phyloP scores from a whole-genome alignment of 1,140 invertebrate species.

The Wasmannia auropunctata region DNA sequence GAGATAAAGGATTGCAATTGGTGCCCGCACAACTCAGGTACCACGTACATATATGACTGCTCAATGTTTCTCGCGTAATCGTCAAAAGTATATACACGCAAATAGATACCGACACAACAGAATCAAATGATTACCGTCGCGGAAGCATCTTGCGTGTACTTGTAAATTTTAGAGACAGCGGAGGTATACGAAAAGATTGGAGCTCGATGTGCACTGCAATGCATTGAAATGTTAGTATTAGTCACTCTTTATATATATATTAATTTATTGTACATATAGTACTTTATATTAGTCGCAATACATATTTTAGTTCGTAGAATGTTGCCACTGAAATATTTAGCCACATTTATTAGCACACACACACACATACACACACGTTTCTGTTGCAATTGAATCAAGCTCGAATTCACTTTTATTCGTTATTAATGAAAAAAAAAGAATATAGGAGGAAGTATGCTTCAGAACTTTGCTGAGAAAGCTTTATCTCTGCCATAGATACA shows the following conservation, averaged over 20 bases:
- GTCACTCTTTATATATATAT: slow-evolving; percentile 1
- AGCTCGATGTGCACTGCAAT: slow-evolving; percentile 10
- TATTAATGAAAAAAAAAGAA: background rate
- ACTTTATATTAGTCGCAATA: background rate
- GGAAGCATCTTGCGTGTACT: slow-evolving; percentile 45
- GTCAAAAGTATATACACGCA: background rate
- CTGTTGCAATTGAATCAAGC: background rate
- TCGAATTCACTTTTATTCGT: background rate
- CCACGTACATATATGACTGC: background rate
- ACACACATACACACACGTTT: too few relatives aligned
- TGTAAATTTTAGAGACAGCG: slow-evolving; percentile 1
- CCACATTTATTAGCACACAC: too few relatives aligned
- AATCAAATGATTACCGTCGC: slow-evolving; percentile 21
- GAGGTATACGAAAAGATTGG: slow-evolving; percentile 12
- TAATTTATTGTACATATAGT: slow-evolving; percentile 53
- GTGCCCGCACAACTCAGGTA: background rate
- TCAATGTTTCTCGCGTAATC: background rate
- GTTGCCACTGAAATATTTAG: slow-evolving; percentile 11
- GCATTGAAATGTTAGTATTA: slow-evolving; percentile 46
- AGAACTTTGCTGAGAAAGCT: background rate
- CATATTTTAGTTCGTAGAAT: slow-evolving; percentile 3
- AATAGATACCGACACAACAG: background rate
- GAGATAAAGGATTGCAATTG: background rate
- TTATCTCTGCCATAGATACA: slow-evolving; percentile 29
- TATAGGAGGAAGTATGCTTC: background rate